phyloP scores from a whole-genome alignment of 2,888 invertebrate species.

The Apomyelois bistriatella region DNA sequence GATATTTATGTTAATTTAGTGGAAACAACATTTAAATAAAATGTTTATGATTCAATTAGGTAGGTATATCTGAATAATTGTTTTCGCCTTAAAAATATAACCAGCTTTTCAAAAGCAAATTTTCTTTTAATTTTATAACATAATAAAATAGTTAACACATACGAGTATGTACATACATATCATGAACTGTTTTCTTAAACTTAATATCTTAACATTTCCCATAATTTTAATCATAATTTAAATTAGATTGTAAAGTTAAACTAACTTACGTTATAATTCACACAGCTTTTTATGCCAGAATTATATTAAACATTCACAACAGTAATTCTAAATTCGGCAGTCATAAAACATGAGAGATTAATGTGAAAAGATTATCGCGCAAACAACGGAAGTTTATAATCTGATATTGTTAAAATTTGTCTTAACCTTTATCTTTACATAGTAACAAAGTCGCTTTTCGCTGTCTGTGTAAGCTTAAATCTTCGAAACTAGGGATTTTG shows the following conservation, averaged over 20 bases:
- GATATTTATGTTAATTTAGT: too few species aligned
- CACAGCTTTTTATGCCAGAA: slow-evolving; percentile 1
- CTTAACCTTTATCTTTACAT: too few species aligned
- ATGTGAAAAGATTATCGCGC: slow-evolving; percentile 29
- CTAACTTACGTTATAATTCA: slow-evolving; percentile 1
- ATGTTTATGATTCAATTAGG: too few species aligned
- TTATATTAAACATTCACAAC: slow-evolving; percentile 19
- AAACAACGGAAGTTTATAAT: slow-evolving; percentile 29
- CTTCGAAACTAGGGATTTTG: too few species aligned
- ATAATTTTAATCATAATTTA: slow-evolving; percentile 7
- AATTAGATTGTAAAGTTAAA: not conserved
- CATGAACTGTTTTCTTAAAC: slow-evolving; percentile 15
- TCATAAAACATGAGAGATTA: slow-evolving; percentile 23
- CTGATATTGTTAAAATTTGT: slow-evolving; percentile 22
- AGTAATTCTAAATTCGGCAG: slow-evolving; percentile 22
- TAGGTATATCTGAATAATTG: too few species aligned
- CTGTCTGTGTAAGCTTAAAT: too few species aligned
- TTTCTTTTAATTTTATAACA: too few species aligned
- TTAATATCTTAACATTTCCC: slow-evolving; percentile 20
- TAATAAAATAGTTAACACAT: not conserved
- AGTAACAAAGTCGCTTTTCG: too few species aligned
- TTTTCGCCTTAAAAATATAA: too few species aligned
- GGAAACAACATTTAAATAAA: too few species aligned
- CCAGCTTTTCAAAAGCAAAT: too few species aligned
- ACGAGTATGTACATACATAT: not conserved